A percentile compares a stretch with the other conserved stretches of the same genome.
These are phyloP conservation scores for Neogale vison DNA, from an alignment of 2,113 vertebrate genomes.

Conservation along the genomic window DNA sequence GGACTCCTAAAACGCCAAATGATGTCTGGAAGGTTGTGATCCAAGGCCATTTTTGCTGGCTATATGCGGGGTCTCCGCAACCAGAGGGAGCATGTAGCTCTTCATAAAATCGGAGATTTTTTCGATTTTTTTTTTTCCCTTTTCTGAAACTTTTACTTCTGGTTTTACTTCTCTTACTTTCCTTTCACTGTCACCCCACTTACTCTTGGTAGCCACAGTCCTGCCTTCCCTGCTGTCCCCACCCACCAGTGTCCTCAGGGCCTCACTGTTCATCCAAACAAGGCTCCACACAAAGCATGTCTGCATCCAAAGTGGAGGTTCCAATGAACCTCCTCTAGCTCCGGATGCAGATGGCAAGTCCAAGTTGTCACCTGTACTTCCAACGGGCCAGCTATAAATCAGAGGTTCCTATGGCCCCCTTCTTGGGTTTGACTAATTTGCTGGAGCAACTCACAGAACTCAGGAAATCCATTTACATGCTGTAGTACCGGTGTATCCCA, in stretches of 20 bases:
- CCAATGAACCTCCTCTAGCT: background rate
- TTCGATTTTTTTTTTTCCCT: background rate
- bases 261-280: rapidly evolving
- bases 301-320: background rate
- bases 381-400: background rate
- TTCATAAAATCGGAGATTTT: too few species aligned
- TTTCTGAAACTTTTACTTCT: background rate
- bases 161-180: background rate
- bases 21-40: too few species aligned
- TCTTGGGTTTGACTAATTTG: background rate
- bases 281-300: background rate
- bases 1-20: too few species aligned
- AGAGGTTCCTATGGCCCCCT: background rate
- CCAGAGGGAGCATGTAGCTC: too few species aligned
- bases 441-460: background rate
- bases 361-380: background rate
- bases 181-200: background rate
- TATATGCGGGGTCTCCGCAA: too few species aligned
- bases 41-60: too few species aligned
- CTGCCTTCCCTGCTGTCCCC: background rate
- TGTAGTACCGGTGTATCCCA: background rate
- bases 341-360: background rate
- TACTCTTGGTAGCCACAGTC: background rate
- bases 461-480: background rate
- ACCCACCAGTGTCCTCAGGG: rapidly evolving